phyloP scores from a whole-genome alignment of 2,888 invertebrate genomes.

The Cataglyphis livida region DNA sequence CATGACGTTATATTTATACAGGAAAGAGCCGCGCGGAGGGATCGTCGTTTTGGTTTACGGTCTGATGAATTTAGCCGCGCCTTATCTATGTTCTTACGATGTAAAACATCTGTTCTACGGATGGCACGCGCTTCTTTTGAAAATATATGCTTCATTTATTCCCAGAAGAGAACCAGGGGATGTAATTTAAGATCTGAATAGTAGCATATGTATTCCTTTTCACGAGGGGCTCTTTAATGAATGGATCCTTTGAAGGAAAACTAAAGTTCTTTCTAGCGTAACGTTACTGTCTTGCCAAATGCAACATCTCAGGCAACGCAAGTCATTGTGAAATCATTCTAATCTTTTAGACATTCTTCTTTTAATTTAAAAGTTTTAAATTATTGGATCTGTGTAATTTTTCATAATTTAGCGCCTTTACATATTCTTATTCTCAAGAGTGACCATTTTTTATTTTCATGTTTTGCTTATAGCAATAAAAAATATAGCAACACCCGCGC shows the following conservation, averaged over 20 bases:
- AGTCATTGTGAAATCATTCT: background rate
- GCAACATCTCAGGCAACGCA: slow-evolving; percentile 4
- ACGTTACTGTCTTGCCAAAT: background rate
- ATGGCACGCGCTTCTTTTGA: slow-evolving; percentile 55
- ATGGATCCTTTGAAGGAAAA: slow-evolving; percentile 39
- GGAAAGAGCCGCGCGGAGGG: slow-evolving; percentile 72
- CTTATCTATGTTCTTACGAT: slow-evolving; percentile 78
- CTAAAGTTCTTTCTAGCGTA: slow-evolving; percentile 13
- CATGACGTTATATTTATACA: slow-evolving; percentile 74
- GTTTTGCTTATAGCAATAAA: background rate
- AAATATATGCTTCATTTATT: slow-evolving; percentile 7
- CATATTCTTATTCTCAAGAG: background rate
- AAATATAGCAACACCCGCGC: background rate
- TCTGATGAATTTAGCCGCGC: slow-evolving; percentile 80
- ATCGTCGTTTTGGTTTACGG: slow-evolving; percentile 80
- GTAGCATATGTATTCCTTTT: slow-evolving; percentile 29
- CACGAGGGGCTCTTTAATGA: slow-evolving; percentile 36
- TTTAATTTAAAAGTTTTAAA: background rate
- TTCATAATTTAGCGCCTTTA: background rate
- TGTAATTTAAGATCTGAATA: slow-evolving; percentile 39
- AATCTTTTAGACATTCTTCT: background rate
- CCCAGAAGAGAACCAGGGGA: slow-evolving; percentile 10
- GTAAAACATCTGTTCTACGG: slow-evolving; percentile 54
- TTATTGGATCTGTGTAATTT: background rate
- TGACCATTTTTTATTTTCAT: background rate